Conservation (phyloP, 2,113 vertebrate genomes). For the Gulo gulo region DNA sequence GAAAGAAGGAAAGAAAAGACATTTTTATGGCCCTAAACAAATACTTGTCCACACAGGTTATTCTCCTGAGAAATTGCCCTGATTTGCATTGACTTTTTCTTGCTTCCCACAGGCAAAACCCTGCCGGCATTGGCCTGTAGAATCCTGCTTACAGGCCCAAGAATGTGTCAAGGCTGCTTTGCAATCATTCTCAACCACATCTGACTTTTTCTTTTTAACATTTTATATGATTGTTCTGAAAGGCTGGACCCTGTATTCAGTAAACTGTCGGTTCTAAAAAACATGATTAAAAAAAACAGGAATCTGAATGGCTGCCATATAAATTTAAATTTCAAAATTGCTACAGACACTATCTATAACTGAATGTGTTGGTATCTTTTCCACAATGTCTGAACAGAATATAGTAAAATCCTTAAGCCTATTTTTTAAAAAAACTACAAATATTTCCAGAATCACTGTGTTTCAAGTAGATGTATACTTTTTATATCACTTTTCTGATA, state of each 20-base stretch:
- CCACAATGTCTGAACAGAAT: constrained; percentile 1
- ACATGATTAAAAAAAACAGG: constrained; percentile 5
- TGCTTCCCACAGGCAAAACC: constrained; percentile 50
- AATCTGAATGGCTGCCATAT: neutral
- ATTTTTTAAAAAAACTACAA: neutral
- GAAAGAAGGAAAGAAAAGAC: constrained; percentile 43
- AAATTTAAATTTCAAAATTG: constrained; percentile 31
- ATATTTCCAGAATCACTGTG: constrained; percentile 14
- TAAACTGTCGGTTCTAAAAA: constrained; percentile 42
- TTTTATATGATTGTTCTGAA: constrained; percentile 46
- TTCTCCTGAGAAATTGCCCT: constrained; percentile 56
- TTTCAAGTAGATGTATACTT: neutral
- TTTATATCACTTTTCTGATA: neutral
- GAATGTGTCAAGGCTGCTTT: constrained; percentile 40
- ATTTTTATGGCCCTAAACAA: constrained; percentile 27
- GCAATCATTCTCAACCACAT: constrained; percentile 28
- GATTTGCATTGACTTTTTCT: constrained; percentile 58
- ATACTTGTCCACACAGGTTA: constrained; percentile 56
- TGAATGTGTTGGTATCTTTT: neutral
- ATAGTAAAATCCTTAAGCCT: neutral
- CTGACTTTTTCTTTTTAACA: neutral
- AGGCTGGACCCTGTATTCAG: neutral
- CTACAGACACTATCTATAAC: neutral
- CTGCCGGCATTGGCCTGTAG: constrained; percentile 12
- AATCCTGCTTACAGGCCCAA: constrained; percentile 22